These are phyloP conservation scores for Psophia crepitans DNA, from an alignment of 2,113 vertebrate genomes.

Conservation along the genomic window DNA sequence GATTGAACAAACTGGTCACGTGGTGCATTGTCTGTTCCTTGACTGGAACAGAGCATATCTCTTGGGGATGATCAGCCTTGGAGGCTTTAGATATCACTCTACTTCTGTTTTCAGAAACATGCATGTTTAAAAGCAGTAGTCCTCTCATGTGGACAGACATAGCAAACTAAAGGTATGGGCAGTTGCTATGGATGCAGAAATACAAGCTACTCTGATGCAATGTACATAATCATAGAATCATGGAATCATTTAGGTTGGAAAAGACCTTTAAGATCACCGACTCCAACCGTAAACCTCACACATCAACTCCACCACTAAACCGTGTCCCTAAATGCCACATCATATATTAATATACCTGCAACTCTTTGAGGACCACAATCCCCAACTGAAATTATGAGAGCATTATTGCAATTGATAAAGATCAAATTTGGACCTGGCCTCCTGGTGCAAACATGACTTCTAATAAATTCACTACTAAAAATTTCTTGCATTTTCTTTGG, in stretches of 20 bases:
- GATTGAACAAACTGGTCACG: not conserved
- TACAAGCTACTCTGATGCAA: not conserved
- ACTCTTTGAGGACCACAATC: not conserved
- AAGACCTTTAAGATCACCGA: no score
- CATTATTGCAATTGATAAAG: not conserved
- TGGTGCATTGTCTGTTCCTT: not conserved
- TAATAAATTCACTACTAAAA: not conserved
- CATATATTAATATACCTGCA: not conserved
- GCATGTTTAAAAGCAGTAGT: not conserved
- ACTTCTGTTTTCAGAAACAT: not conserved
- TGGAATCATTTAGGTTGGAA: no score
- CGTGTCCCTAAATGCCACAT: no score
- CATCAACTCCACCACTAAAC: no score
- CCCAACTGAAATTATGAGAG: not conserved
- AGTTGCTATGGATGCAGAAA: not conserved
- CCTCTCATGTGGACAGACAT: not conserved
- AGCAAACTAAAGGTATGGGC: not conserved
- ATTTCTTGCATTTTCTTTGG: not conserved
- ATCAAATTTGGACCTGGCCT: not conserved
- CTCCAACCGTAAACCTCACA: no score
- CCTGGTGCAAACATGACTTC: not conserved
- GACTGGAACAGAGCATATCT: not conserved
- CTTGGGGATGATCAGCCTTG: not conserved
- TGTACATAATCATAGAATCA: not conserved
- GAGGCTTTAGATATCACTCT: not conserved